Base-by-base conservation (phyloP, 2,797 vertebrate species). In the Allobates femoralis region DNA sequence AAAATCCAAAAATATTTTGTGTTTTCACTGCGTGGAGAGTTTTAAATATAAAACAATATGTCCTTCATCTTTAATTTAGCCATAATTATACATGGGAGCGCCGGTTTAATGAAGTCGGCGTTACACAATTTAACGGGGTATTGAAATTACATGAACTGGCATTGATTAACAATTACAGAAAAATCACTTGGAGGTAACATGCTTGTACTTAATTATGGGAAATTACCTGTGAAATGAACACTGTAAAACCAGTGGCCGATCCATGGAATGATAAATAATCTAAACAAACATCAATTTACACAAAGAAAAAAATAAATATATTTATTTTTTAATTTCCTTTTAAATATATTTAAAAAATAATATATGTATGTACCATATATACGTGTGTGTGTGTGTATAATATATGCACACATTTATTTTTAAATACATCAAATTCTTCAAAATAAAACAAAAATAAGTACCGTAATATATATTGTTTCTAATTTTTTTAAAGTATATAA, bases 81-180 rank as follows among this genome's bases (percentile, higher is more conserved):
- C 69, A 41, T 50, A 46, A 41, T 73, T n/a, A 23, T 50, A 10
- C 37, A 50, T 16, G 23, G 53, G 18, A 50, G 71, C 28, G 71
- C 8, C 7, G 53, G 41, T 28, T 46, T 71, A n/a, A 79, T 34
- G 53, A 87, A 83, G 58, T 37, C 26, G 28, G 79, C 28, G 30
- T 58, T 64, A 71, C 46, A 46, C 66, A 79, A 75, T 37, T 84
- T 81, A 84, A 78, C n/a, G 56, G 77, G 15, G n/a, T 87, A 87
- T 87, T 87, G 86, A 75, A 84, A 84, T 80, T 66, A 85, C 82
- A 80, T 87, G 82, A 87, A 84, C 53, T 67, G 3, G 37, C 84
- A 84, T 84, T 87, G 82, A 87, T 87, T 84, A 87, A 84, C 86
- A 84, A 84, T 85, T 87, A 87, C 55, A 56, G 67, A 55, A 80